Evolutionary conservation across 23 tunicate genomes (phyloP).

Genomic region (Trididemnum clinides): DNA sequence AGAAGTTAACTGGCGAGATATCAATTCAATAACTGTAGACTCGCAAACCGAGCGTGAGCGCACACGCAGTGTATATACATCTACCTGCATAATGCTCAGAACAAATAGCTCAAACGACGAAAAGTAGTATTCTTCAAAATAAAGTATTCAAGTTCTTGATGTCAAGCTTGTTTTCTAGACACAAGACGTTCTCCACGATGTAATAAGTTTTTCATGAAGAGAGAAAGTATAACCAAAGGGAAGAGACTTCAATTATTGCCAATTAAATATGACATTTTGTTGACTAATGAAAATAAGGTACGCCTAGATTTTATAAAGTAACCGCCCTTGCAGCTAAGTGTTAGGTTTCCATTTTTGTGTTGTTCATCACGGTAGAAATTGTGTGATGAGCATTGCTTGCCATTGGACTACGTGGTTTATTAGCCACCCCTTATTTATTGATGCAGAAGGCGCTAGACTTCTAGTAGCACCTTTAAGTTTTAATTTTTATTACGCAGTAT

Average conservation of each 20-base stretch:
- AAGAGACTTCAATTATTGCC: slow-evolving; percentile 18
- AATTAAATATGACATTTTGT: slow-evolving; percentile 44
- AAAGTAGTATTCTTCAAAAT: too few species aligned
- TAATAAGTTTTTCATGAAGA: background rate
- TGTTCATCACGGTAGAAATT: background rate
- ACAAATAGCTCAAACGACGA: too few species aligned
- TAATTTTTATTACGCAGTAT: too few species aligned
- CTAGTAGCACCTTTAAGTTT: background rate
- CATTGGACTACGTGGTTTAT: too few species aligned
- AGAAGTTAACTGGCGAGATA: too few species aligned
- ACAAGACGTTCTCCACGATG: slow-evolving; percentile 29
- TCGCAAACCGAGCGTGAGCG: too few species aligned
- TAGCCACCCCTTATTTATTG: too few species aligned
- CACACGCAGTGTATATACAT: too few species aligned
- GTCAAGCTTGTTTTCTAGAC: too few species aligned
- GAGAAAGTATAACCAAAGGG: background rate
- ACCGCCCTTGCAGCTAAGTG: background rate
- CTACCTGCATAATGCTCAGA: too few species aligned
- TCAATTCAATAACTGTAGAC: too few species aligned
- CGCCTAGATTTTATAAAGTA: background rate
- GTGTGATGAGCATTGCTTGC: background rate
- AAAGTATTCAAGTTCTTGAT: too few species aligned
- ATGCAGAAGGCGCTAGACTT: background rate
- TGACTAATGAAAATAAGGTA: slow-evolving; percentile 61
- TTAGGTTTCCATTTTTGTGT: background rate